These are phyloP conservation scores for Lepidonotus clava DNA, from an alignment of 2,888 invertebrate species.

Conservation along the genomic window DNA sequence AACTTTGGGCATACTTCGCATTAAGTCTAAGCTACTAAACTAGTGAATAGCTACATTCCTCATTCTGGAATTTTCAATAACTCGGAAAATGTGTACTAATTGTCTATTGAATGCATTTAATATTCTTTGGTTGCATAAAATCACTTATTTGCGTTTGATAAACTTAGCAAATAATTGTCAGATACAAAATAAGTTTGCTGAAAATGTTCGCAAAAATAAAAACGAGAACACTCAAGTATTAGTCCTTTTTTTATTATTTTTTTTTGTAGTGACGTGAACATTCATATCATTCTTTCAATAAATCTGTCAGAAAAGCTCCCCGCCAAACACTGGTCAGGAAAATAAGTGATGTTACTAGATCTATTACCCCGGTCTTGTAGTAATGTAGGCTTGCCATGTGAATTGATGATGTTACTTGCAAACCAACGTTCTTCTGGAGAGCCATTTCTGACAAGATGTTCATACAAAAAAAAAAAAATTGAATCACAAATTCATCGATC, in stretches of 20 bases:
- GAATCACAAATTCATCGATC: not conserved
- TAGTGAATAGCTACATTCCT: too few species aligned
- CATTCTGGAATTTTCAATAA: too few species aligned
- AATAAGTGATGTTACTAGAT: not conserved
- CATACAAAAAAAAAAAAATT: not conserved
- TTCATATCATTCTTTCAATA: conserved; percentile 3
- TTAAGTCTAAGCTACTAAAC: too few species aligned
- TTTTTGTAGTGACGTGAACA: conserved; percentile 42
- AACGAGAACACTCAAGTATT: too few species aligned
- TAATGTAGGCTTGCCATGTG: conserved; percentile 43
- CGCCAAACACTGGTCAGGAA: not conserved
- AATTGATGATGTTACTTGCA: not conserved
- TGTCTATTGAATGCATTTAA: too few species aligned
- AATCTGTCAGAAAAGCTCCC: not conserved
- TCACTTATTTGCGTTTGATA: too few species aligned
- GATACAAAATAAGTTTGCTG: too few species aligned
- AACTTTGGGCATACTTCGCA: too few species aligned
- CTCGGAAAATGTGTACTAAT: too few species aligned
- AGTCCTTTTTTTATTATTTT: not conserved
- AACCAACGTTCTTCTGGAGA: conserved; percentile 2
- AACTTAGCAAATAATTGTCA: too few species aligned
- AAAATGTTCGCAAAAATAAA: too few species aligned
- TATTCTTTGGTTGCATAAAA: too few species aligned
- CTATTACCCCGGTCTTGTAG: not conserved
- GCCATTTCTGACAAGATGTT: not conserved